Percentiles rank a stretch among this genome's conserved stretches.
phyloP scores from a whole-genome alignment of 2,888 invertebrate genomes.

The Bruchidius siliquastri region DNA sequence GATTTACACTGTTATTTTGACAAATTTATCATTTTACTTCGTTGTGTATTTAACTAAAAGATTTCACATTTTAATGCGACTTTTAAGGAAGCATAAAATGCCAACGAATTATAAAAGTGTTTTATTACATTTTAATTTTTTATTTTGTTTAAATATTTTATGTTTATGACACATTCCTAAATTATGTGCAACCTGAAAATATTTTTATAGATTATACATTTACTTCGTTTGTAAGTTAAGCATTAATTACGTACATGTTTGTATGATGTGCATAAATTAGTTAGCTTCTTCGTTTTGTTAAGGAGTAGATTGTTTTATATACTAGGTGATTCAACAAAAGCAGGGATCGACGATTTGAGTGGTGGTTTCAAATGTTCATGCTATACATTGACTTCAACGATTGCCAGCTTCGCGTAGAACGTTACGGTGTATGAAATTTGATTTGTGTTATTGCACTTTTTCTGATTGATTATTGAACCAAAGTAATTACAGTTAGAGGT shows the following conservation, averaged over 20 bases:
- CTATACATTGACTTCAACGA: too few relatives aligned
- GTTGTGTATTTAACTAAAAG: neutral
- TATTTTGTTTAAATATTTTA: neutral
- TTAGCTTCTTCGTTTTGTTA: neutral
- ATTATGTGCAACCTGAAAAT: neutral
- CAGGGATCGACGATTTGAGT: too few relatives aligned
- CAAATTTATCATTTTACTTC: neutral
- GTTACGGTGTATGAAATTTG: too few relatives aligned
- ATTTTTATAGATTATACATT: neutral
- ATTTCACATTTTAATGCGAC: neutral
- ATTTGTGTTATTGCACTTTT: too few relatives aligned
- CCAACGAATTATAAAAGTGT: neutral
- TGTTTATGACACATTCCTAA: neutral
- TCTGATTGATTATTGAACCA: too few relatives aligned
- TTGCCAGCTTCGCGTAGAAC: too few relatives aligned
- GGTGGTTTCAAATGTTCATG: too few relatives aligned
- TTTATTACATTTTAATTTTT: neutral
- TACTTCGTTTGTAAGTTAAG: neutral
- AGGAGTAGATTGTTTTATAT: neutral
- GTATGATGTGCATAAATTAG: neutral
- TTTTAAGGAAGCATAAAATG: neutral
- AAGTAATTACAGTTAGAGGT: too few relatives aligned
- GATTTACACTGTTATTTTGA: neutral
- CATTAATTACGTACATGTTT: neutral
- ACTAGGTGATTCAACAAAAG: neutral